phyloP scores from a whole-genome alignment of 1,140 invertebrate species.

The Camponotus floridanus region DNA sequence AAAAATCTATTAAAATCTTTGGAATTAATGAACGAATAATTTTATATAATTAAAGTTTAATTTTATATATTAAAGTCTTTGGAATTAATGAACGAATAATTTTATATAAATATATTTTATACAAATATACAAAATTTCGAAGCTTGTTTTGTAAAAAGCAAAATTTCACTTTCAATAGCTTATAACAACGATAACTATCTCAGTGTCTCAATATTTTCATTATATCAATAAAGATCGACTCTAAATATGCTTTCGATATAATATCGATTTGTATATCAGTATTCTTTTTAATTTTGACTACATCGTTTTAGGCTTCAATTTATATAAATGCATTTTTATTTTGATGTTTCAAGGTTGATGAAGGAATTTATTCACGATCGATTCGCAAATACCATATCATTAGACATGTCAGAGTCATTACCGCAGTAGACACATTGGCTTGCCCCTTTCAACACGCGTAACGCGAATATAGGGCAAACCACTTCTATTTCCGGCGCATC shows the following conservation, averaged over 20 bases:
- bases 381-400: constrained; percentile 33
- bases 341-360: constrained; percentile 28
- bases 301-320: background rate
- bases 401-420: constrained; percentile 32
- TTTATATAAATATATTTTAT: background rate
- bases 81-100: background rate
- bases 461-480: constrained; percentile 47
- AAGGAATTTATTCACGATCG: constrained; percentile 20
- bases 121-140: background rate
- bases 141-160: background rate
- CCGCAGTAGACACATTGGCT: constrained; percentile 35
- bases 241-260: background rate
- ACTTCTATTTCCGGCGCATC: constrained; percentile 51
- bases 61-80: background rate
- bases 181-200: background rate
- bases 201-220: background rate
- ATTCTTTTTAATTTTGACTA: constrained; percentile 14
- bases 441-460: constrained; percentile 48
- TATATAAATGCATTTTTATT: background rate
- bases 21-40: background rate
- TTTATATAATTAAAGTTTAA: too few species aligned
- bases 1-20: background rate
- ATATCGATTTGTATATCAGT: background rate
- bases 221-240: background rate
- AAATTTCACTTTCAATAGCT: background rate